These are phyloP conservation scores for Setipinna tenuifilis DNA, from an alignment of 2,797 vertebrate species.

Conservation along the genomic window DNA sequence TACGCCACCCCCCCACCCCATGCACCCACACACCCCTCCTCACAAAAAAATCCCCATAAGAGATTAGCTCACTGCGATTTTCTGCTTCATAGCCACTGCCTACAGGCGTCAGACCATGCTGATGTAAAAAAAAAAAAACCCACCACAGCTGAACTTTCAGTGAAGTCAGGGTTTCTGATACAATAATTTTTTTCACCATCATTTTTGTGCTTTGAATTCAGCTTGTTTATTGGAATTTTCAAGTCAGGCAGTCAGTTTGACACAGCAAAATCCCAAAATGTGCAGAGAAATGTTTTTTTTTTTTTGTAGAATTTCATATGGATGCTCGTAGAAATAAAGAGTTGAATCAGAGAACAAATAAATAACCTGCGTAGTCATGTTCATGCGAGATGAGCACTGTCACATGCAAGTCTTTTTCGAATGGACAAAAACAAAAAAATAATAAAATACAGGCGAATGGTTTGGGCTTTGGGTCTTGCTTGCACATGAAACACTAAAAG, in stretches of 20 bases:
- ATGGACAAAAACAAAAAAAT: neutral
- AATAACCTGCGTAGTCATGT: neutral
- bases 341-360: neutral
- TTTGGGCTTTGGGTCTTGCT: neutral
- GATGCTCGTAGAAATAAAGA: neutral
- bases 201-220: slow-evolving; percentile 1
- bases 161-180: neutral
- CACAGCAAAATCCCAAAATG: neutral
- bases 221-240: slow-evolving; percentile 1
- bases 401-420: neutral
- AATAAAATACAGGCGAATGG: slow-evolving; percentile 5
- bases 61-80: slow-evolving; percentile 69
- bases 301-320: neutral
- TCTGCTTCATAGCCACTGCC: slow-evolving; percentile 51
- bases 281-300: neutral
- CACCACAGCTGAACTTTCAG: neutral
- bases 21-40: neutral
- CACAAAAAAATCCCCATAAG: slow-evolving; percentile 66
- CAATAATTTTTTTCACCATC: neutral
- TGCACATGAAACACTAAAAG: neutral
- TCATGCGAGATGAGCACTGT: neutral
- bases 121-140: neutral
- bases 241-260: slow-evolving; percentile 3
- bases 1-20: neutral
- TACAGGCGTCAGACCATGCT: neutral